These are phyloP conservation scores for Patella depressa DNA, from an alignment of 2,888 invertebrate species.

Conservation along the genomic window DNA sequence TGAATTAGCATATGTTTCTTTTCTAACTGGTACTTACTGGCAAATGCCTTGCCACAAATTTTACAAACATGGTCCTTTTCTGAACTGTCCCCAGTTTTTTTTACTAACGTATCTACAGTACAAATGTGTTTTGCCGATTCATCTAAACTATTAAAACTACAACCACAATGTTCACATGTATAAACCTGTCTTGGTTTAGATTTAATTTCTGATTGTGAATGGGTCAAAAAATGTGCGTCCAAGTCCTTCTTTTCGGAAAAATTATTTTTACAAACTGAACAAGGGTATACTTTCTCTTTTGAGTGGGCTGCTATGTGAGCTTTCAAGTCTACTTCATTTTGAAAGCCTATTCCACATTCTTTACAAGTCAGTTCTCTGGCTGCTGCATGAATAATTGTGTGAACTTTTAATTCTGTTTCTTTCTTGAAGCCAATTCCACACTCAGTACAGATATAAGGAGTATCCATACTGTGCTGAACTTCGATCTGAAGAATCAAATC, in stretches of 20 bases:
- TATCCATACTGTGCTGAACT: slow-evolving; percentile 10
- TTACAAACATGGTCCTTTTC: slow-evolving; percentile 3
- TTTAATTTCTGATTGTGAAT: neutral
- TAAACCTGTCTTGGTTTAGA: neutral
- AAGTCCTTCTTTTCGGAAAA: neutral
- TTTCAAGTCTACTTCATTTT: slow-evolving; percentile 7
- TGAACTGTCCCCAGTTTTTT: slow-evolving; percentile 5
- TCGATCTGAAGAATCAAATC: neutral
- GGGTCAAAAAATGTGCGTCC: neutral
- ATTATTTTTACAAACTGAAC: neutral
- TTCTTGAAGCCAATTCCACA: slow-evolving; percentile 6
- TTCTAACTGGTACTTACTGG: slow-evolving; percentile 4
- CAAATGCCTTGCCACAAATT: slow-evolving; percentile 6
- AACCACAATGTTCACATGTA: slow-evolving; percentile 5
- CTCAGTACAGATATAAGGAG: slow-evolving; percentile 9
- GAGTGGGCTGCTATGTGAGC: slow-evolving; percentile 1
- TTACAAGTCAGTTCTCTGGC: slow-evolving; percentile 1
- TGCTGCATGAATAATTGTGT: slow-evolving; percentile 5
- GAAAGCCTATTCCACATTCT: slow-evolving; percentile 5
- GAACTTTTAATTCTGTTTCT: slow-evolving; percentile 12
- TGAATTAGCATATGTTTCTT: slow-evolving; percentile 8
- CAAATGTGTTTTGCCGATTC: slow-evolving; percentile 7
- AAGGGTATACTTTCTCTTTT: neutral
- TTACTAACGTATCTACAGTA: slow-evolving; percentile 4
- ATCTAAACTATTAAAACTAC: slow-evolving; percentile 6